Conservation (phyloP, 2,888 invertebrate species). For the Limnephilus rhombicus region DNA sequence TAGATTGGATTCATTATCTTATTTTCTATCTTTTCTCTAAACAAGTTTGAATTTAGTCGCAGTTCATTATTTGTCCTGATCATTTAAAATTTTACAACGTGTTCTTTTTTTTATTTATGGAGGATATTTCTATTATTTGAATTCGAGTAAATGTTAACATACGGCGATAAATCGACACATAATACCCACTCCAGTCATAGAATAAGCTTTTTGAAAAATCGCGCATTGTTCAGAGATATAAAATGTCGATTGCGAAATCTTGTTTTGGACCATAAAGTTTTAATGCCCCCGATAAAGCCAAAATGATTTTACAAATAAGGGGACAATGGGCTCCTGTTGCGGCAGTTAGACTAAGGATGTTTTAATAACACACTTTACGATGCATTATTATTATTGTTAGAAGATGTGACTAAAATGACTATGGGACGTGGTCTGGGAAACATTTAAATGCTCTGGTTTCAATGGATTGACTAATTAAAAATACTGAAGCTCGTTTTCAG, state of each 20-base stretch:
- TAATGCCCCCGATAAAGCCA: constrained; percentile 28
- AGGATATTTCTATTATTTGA: not conserved
- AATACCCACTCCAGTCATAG: not conserved
- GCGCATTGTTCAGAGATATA: not conserved
- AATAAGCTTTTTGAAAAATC: not conserved
- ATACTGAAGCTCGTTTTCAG: not conserved
- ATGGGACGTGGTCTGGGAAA: not conserved
- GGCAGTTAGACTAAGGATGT: constrained; percentile 25
- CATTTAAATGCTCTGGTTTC: not conserved
- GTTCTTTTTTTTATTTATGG: not conserved
- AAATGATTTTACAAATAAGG: constrained; percentile 40
- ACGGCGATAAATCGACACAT: not conserved
- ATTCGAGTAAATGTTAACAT: not conserved
- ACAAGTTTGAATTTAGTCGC: not conserved
- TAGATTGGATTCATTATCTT: not conserved
- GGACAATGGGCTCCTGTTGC: constrained; percentile 16
- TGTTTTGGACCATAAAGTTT: constrained; percentile 40
- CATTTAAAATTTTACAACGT: not conserved
- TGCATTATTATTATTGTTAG: not conserved
- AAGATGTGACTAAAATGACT: not conserved
- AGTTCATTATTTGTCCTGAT: not conserved
- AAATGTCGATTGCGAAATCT: not conserved
- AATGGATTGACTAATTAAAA: not conserved
- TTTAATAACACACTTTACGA: constrained; percentile 58
- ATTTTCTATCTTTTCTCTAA: not conserved